A percentile compares a stretch with the other conserved stretches of the same genome.
Conservation (phyloP, 2,888 invertebrate species). For the Ametastegia equiseti region DNA sequence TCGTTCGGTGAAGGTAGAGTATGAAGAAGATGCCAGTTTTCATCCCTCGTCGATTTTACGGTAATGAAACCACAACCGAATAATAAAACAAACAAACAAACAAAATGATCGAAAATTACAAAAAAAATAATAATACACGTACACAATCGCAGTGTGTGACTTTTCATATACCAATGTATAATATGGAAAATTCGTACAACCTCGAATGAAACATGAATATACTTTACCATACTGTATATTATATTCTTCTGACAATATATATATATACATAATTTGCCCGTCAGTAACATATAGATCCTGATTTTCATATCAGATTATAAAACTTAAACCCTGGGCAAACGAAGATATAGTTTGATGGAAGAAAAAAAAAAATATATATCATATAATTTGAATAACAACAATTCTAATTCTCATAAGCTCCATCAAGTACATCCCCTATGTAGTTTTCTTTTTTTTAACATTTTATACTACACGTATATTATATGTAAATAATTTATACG, state of each 20-base stretch:
- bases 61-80: background rate
- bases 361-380: background rate
- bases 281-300: background rate
- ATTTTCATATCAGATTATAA: background rate
- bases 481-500: no score
- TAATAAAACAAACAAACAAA: background rate
- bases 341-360: constrained; percentile 35
- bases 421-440: background rate
- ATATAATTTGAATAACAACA: background rate
- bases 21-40: background rate
- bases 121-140: no score
- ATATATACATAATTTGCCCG: background rate
- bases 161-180: no score
- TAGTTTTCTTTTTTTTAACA: no score
- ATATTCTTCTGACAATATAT: background rate
- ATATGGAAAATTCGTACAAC: no score
- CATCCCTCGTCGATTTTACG: background rate
- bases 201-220: no score
- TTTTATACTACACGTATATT: no score
- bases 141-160: no score
- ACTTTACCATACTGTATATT: background rate
- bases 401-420: background rate
- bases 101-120: no score
- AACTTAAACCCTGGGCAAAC: constrained; percentile 67
- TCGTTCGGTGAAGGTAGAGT: constrained; percentile 12